These are phyloP conservation scores for Hetaerina titia DNA, from an alignment of 2,888 invertebrate species.

Conservation along the genomic window DNA sequence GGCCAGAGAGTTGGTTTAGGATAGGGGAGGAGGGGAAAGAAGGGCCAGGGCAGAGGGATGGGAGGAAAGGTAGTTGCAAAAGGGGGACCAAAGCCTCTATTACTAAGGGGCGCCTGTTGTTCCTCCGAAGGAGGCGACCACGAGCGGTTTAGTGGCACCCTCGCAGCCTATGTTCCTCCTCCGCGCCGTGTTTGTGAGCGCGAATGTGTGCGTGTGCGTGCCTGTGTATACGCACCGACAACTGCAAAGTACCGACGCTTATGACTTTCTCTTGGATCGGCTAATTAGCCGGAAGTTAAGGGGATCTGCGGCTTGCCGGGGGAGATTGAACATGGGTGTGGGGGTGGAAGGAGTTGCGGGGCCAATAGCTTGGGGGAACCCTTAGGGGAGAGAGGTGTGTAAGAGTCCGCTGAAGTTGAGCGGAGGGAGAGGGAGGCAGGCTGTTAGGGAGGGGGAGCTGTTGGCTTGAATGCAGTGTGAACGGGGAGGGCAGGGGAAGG, in stretches of 20 bases:
- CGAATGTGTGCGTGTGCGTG: background rate
- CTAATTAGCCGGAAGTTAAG: slow-evolving; percentile 60
- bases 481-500: background rate
- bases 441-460: background rate
- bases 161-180: background rate
- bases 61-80: background rate
- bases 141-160: background rate
- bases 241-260: slow-evolving; percentile 56
- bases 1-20: background rate
- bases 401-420: background rate
- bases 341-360: slow-evolving; percentile 11
- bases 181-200: background rate
- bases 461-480: background rate
- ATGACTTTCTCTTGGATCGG: slow-evolving; percentile 59
- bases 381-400: background rate
- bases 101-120: slow-evolving; percentile 17
- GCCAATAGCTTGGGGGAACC: background rate
- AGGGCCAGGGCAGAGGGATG: background rate
- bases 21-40: background rate
- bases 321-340: background rate
- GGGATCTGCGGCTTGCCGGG: slow-evolving; percentile 23
- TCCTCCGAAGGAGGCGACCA: background rate
- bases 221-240: slow-evolving; percentile 12
- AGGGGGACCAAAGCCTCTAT: background rate
- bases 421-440: background rate